phyloP scores from a whole-genome alignment of 1,140 invertebrate species.

The Atopsyche davidsoni region DNA sequence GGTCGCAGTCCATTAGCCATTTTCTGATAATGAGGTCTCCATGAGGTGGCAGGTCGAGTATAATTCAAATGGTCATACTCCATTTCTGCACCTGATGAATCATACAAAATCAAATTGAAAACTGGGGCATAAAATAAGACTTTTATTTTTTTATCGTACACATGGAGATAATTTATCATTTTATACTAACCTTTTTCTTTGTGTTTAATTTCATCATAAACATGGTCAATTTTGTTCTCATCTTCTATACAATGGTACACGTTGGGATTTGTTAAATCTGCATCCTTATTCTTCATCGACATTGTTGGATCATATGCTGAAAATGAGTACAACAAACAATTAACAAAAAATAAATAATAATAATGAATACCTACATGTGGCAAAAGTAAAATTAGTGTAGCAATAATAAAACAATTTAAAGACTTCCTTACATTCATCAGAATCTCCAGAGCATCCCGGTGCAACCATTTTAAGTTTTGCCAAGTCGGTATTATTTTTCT shows the following conservation, averaged over 20 bases:
- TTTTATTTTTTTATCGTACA: not conserved
- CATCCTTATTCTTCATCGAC: slow-evolving; percentile 71
- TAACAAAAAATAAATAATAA: not conserved
- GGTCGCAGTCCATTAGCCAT: slow-evolving; percentile 55
- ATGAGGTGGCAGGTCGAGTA: slow-evolving; percentile 68
- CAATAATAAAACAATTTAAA: slow-evolving; percentile 20
- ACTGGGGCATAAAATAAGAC: not conserved
- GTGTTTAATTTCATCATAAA: slow-evolving; percentile 89
- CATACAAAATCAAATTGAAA: not conserved
- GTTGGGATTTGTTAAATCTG: slow-evolving; percentile 78
- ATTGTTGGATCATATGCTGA: slow-evolving; percentile 54
- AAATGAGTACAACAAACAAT: slow-evolving; percentile 41
- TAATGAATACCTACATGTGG: not conserved
- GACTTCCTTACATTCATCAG: slow-evolving; percentile 42
- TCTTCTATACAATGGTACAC: slow-evolving; percentile 76
- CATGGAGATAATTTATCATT: not conserved
- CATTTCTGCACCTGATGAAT: slow-evolving; percentile 54
- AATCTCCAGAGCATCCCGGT: slow-evolving; percentile 37
- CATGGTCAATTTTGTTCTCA: slow-evolving; percentile 69
- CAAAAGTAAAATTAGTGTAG: not conserved
- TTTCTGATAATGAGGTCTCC: slow-evolving; percentile 78
- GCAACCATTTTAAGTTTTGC: slow-evolving; percentile 51
- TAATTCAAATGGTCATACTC: slow-evolving; percentile 87
- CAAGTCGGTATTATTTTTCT: slow-evolving; percentile 54
- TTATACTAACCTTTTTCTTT: slow-evolving; percentile 51